A percentile compares a stretch with the other conserved stretches of the same genome.
phyloP scores from a whole-genome alignment of 2,113 vertebrate species.

The Amazona vittata region DNA sequence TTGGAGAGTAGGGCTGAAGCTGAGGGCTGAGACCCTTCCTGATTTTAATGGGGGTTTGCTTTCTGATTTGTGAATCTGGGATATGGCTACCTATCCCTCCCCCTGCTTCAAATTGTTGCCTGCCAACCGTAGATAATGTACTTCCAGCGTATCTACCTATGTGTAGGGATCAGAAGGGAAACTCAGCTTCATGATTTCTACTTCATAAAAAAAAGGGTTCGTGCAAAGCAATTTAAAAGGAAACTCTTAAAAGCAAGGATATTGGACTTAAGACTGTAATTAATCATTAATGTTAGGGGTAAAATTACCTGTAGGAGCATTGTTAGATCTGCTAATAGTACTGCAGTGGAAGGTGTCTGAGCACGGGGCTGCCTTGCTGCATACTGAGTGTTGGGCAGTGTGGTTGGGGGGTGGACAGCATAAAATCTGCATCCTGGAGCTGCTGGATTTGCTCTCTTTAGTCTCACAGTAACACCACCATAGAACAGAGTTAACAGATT shows the following conservation, averaged over 20 bases:
- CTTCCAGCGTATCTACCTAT: fast-evolving
- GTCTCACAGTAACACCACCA: neutral
- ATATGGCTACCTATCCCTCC: neutral
- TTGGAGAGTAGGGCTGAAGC: neutral
- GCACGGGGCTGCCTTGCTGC: neutral
- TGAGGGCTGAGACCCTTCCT: neutral
- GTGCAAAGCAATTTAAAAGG: neutral
- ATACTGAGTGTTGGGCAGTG: fast-evolving
- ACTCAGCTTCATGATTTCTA: neutral
- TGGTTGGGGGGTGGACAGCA: fast-evolving
- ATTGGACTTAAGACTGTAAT: neutral
- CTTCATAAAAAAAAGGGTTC: neutral
- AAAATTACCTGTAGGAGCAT: neutral
- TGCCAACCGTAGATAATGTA: fast-evolving
- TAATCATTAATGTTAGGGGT: neutral
- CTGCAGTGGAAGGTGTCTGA: neutral
- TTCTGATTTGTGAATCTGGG: neutral
- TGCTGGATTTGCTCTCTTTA: neutral
- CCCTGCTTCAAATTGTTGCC: neutral
- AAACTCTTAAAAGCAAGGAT: neutral
- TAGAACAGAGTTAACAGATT: neutral
- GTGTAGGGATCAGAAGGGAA: neutral
- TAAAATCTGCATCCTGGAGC: neutral
- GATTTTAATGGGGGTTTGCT: neutral
- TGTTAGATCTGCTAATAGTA: neutral